Percentiles rank a stretch among this genome's conserved stretches.
Evolutionary conservation across 1,140 invertebrate genomes (phyloP).

Genomic region (Zaprionus gabonicus): DNA sequence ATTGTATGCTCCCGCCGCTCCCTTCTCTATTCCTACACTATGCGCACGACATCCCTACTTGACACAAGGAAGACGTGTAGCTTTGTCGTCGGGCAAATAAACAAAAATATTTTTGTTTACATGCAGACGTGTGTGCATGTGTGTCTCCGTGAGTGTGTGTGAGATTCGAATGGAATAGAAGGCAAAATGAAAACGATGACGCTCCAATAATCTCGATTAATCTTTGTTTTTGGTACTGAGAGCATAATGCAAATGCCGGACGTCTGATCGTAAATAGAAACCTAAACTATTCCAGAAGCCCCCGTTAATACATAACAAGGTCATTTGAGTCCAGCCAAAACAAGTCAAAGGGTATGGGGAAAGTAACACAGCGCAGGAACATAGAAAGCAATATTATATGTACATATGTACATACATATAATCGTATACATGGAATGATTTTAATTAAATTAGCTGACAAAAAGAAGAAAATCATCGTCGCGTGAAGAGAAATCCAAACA

Average conservation of each 20-base stretch:
- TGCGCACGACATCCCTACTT: background rate
- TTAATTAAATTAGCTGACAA: no score
- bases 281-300: background rate
- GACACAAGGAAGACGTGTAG: slow-evolving; percentile 55
- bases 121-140: slow-evolving; percentile 14
- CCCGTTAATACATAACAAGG: background rate
- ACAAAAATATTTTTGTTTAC: slow-evolving; percentile 77
- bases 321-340: background rate
- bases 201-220: slow-evolving; percentile 24
- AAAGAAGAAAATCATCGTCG: no score
- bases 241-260: slow-evolving; percentile 18
- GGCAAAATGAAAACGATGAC: slow-evolving; percentile 10
- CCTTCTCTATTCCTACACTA: background rate
- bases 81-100: slow-evolving; percentile 31
- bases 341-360: background rate
- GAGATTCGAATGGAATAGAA: background rate
- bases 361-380: background rate
- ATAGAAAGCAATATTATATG: no score
- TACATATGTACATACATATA: no score
- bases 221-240: slow-evolving; percentile 1
- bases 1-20: slow-evolving; percentile 11
- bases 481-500: background rate
- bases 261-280: slow-evolving; percentile 6
- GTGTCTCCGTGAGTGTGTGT: background rate
- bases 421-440: no score